phyloP scores from a whole-genome alignment of 2,888 invertebrate genomes.

The Piscicola geometra region DNA sequence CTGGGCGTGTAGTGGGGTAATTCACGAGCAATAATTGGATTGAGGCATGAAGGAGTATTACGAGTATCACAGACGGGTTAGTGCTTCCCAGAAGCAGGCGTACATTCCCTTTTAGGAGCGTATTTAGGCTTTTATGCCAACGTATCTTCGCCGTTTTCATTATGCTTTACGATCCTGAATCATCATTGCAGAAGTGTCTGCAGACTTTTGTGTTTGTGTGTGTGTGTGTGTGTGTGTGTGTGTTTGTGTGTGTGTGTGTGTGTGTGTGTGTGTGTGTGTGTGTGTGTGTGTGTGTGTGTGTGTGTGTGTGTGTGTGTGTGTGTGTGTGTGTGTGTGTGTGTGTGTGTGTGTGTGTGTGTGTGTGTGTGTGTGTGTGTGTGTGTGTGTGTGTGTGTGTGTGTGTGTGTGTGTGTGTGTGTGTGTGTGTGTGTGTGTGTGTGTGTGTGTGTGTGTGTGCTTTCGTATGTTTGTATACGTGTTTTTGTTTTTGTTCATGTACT shows the following conservation, averaged over 20 bases:
- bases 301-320: constrained; percentile 13
- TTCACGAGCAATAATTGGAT: too few relatives aligned
- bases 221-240: constrained; percentile 14
- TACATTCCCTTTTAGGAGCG: too few relatives aligned
- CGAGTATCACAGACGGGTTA: too few relatives aligned
- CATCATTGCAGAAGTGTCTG: too few relatives aligned
- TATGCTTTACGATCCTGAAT: too few relatives aligned
- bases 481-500: not conserved
- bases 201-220: not conserved
- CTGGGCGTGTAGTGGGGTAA: too few relatives aligned
- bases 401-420: constrained; percentile 30
- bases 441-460: not conserved
- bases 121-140: too few relatives aligned
- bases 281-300: constrained; percentile 19
- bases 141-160: too few relatives aligned
- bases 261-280: constrained; percentile 18
- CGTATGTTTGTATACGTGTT: not conserved
- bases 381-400: constrained; percentile 29
- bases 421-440: constrained; percentile 32
- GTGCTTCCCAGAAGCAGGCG: too few relatives aligned
- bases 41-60: too few relatives aligned
- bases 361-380: constrained; percentile 30
- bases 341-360: constrained; percentile 29
- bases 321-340: constrained; percentile 23
- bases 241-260: constrained; percentile 16